Evolutionary conservation across 2,888 invertebrate species (phyloP), one percentile per base, ranked within the genome.

Genomic region (Iphiclides podalirius): DNA sequence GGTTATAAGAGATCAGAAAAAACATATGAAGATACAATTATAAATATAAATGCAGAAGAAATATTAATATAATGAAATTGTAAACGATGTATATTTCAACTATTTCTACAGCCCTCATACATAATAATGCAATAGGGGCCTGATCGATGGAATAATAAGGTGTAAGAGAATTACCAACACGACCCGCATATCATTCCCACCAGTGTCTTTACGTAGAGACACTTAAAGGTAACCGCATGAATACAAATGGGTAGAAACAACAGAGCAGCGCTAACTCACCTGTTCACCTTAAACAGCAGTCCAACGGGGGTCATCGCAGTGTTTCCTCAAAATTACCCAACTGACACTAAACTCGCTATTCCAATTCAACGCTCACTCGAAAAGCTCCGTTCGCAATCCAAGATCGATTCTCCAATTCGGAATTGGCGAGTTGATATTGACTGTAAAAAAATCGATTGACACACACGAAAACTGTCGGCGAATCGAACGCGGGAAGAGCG

Each of bases 261-360:
- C 52, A 55, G 26, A 47, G 14, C 31, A 39, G 11, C 34, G 40
- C 58, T 57, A 68, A 73, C 85, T 72, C 79, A 91, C 91, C 91
- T 90, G 82, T 90, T 88, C 72, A 90, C 87, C 82, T 91, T 90
- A 66, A 90, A 90, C 74, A 91, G 80, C 67, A 91, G 85, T 79
- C 90, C 91, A 60, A 90, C 90, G 38, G 91, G 91, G 87, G 88
- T 88, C 88, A 91, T 90, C 62, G 74, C 83, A 67, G 61, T n/a
- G n/a, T 63, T 58, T 58, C 59, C 50, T 43, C 52, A 54, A 53
- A 58, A 48, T 53, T 49, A 44, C 53, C 52, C 49, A 52, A 54
- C 60, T 60, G 55, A 54, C 75, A 75, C 72, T 58, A 55, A 57
- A 55, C 57, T 57, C 53, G 58, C n/a, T n/a, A n/a, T n/a, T 35